Evolutionary conservation across 1,140 invertebrate genomes (phyloP).

Genomic region (Diorhabda sublineata): DNA sequence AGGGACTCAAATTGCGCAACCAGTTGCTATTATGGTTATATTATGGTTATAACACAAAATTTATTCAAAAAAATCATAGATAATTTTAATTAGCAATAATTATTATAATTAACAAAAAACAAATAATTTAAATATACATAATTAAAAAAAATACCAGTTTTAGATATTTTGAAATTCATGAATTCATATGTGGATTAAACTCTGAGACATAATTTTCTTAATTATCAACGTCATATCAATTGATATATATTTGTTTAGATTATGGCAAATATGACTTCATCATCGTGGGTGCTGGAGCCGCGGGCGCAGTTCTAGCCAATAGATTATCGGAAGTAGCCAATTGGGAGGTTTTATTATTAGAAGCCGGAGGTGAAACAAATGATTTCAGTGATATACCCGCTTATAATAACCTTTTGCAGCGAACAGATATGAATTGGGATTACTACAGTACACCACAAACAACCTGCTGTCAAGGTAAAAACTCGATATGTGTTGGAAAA

Average conservation of each 20-base stretch:
- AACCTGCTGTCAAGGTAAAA: conserved; percentile 25
- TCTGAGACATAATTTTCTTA: no score
- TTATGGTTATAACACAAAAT: no score
- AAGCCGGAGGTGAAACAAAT: conserved; percentile 39
- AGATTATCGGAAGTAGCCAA: conserved; percentile 27
- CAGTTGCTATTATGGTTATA: no score
- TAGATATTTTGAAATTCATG: no score
- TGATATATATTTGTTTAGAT: conserved; percentile 20
- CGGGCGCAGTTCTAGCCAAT: conserved; percentile 32
- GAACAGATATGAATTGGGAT: conserved; percentile 58
- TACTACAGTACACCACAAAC: conserved; percentile 54
- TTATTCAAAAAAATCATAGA: no score
- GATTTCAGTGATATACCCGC: conserved; percentile 33
- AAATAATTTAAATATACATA: no score
- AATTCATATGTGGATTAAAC: no score
- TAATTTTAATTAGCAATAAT: no score
- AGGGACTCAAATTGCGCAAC: no score
- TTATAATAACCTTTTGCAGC: conserved; percentile 14
- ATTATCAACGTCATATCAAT: no score
- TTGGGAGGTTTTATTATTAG: conserved; percentile 31
- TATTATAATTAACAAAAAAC: no score
- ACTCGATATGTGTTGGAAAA: neutral
- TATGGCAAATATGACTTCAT: conserved; percentile 35
- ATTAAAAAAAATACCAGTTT: no score
- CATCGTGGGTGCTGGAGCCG: conserved; percentile 34